Evolutionary conservation across 2,888 invertebrate species (phyloP).

Genomic region (Margaritifera margaritifera): DNA sequence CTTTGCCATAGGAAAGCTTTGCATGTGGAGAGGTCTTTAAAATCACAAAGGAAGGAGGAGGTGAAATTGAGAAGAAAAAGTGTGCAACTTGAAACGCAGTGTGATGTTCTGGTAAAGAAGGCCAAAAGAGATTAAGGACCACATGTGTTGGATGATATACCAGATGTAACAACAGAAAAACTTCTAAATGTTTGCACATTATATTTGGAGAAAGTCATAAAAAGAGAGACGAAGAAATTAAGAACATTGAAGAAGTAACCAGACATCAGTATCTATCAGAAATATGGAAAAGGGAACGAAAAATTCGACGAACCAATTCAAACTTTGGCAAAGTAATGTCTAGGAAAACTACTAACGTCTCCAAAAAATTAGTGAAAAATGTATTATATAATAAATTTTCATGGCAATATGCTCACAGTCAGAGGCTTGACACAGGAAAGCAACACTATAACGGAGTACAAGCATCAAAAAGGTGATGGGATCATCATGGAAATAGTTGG

Average conservation of each 20-base stretch:
- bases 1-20: neutral
- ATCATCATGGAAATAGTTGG: neutral
- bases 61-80: slow-evolving; percentile 13
- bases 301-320: slow-evolving; percentile 13
- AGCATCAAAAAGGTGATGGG: neutral
- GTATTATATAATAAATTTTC: slow-evolving; percentile 5
- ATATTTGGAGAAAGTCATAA: neutral
- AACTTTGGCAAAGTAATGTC: slow-evolving; percentile 20
- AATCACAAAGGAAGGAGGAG: slow-evolving; percentile 3
- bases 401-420: slow-evolving; percentile 11
- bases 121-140: slow-evolving; percentile 15
- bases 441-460: slow-evolving; percentile 6
- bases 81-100: neutral
- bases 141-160: slow-evolving; percentile 4
- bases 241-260: slow-evolving; percentile 6
- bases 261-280: slow-evolving; percentile 12
- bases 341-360: neutral
- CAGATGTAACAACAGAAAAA: slow-evolving; percentile 4
- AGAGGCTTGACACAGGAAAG: slow-evolving; percentile 9
- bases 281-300: slow-evolving; percentile 16
- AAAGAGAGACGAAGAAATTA: slow-evolving; percentile 4
- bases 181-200: neutral
- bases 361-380: slow-evolving; percentile 3
- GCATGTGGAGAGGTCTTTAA: neutral
- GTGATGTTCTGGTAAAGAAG: slow-evolving; percentile 10